A percentile compares a stretch with the other conserved stretches of the same genome.
Evolutionary conservation across 1,140 invertebrate genomes (phyloP).

Genomic region (Drosophila mojavensis): DNA sequence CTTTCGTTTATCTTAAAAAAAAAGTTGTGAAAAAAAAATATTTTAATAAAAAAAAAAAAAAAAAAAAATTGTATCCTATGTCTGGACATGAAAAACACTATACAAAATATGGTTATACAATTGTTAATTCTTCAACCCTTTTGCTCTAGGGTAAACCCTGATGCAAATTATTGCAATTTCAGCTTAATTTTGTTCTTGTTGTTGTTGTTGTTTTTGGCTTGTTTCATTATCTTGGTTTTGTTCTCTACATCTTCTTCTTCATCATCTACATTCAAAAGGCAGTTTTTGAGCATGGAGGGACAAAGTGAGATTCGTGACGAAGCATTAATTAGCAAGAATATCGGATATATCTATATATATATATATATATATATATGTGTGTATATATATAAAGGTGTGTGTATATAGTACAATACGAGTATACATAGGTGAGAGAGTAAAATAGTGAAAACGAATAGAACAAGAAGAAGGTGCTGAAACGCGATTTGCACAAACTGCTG

Average conservation of each 20-base stretch:
- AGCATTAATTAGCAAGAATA: conserved; percentile 38
- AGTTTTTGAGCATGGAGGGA: conserved; percentile 79
- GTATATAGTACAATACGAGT: conserved; percentile 6
- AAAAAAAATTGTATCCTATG: conserved; percentile 28
- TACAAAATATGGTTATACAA: conserved; percentile 61
- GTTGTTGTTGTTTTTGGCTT: conserved; percentile 24
- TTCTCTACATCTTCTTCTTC: conserved; percentile 30
- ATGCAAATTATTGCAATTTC: conserved; percentile 20
- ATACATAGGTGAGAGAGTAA: conserved; percentile 10
- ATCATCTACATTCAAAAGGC: conserved; percentile 72
- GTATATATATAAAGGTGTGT: background rate
- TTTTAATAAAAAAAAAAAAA: conserved; percentile 25
- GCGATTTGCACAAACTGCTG: conserved; percentile 23
- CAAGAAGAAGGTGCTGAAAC: conserved; percentile 12
- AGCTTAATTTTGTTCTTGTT: conserved; percentile 11
- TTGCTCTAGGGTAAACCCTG: conserved; percentile 29
- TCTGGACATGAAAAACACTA: conserved; percentile 54
- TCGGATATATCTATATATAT: background rate
- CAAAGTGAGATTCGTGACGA: conserved; percentile 71
- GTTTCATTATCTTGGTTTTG: conserved; percentile 44
- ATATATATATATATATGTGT: background rate
- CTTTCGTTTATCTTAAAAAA: conserved; percentile 7
- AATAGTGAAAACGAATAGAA: background rate
- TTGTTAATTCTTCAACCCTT: conserved; percentile 26
- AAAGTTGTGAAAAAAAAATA: conserved; percentile 5